A percentile compares a stretch with the other conserved stretches of the same genome.
These are phyloP conservation scores for Parazoanthus atlanticus DNA, from an alignment of 92 coral and sea anemone genomes.

Conservation along the genomic window DNA sequence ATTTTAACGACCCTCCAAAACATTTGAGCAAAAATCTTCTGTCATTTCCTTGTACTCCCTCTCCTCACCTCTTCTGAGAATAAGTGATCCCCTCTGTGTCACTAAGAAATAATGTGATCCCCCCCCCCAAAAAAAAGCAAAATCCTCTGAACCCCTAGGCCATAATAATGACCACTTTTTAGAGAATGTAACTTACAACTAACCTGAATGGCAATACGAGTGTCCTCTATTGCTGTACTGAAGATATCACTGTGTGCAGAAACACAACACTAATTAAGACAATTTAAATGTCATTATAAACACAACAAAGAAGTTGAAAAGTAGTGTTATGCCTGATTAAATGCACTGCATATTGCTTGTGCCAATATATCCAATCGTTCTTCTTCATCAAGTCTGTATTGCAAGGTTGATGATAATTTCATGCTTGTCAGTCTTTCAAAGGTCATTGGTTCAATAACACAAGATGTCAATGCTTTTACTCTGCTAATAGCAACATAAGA, in stretches of 20 bases:
- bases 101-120: too few species aligned
- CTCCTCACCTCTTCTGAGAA: too few species aligned
- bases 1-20: too few species aligned
- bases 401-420: slow-evolving; percentile 65
- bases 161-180: too few species aligned
- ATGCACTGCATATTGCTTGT: slow-evolving; percentile 63
- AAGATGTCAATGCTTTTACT: slow-evolving; percentile 62
- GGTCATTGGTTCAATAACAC: slow-evolving; percentile 75
- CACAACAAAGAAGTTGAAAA: too few species aligned
- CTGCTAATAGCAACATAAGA: slow-evolving; percentile 71
- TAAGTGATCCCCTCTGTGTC: too few species aligned
- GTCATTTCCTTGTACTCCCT: too few species aligned
- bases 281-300: background rate
- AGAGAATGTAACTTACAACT: too few species aligned
- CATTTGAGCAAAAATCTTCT: too few species aligned
- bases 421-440: slow-evolving; percentile 65
- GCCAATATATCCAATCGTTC: slow-evolving; percentile 59
- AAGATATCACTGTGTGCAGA: slow-evolving; percentile 1
- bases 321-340: slow-evolving; percentile 50
- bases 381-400: slow-evolving; percentile 64
- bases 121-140: too few species aligned
- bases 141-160: too few species aligned
- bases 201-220: too few species aligned
- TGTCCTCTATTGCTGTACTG: background rate
- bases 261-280: background rate